Conservation (phyloP, 2,113 vertebrate genomes). For the Spea multiplicata region DNA sequence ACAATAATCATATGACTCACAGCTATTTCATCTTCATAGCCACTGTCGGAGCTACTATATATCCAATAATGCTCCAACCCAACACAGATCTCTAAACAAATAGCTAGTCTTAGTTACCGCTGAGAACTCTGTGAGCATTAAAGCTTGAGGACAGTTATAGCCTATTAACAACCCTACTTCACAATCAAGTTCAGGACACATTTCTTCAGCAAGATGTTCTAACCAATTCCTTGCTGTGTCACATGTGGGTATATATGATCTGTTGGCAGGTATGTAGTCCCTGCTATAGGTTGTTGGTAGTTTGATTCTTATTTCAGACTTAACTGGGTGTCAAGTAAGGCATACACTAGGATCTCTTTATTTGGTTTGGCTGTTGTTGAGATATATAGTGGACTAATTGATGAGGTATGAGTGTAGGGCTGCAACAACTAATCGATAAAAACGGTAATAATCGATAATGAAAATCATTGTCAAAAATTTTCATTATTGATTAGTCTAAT, state of each 20-base stretch:
- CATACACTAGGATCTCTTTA: no score
- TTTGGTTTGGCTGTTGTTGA: no score
- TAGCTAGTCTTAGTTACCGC: background rate
- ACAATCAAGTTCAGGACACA: constrained; percentile 5
- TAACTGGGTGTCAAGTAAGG: background rate
- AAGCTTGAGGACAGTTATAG: background rate
- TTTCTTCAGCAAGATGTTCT: background rate
- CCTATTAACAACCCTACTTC: background rate
- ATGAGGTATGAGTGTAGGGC: no score
- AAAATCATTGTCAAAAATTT: no score
- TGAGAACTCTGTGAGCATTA: background rate
- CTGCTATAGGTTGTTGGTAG: background rate
- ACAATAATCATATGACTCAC: background rate
- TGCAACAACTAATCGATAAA: no score
- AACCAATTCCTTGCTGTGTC: background rate
- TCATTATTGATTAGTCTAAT: no score
- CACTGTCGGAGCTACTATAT: background rate
- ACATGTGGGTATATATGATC: background rate
- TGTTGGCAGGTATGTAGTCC: constrained; percentile 5
- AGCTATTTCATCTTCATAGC: background rate
- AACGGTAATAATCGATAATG: no score
- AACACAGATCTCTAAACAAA: background rate
- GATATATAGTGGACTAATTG: no score
- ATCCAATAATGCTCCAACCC: background rate
- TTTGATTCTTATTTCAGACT: background rate